phyloP scores from a whole-genome alignment of 2,113 vertebrate species.

The Syrmaticus mikado region DNA sequence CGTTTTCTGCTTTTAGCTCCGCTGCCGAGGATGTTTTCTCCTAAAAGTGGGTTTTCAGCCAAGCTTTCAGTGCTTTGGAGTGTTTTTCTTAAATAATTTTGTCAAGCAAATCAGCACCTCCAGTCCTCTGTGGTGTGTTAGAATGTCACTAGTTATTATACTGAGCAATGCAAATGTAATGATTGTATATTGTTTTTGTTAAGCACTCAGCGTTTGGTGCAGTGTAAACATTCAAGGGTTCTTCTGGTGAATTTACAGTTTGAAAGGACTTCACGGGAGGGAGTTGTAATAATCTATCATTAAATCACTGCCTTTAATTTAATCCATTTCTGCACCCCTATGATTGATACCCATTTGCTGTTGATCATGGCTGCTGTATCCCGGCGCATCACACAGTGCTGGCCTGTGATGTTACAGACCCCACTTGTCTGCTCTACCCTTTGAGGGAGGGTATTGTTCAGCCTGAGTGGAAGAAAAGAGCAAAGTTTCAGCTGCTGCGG shows the following conservation, averaged over 20 bases:
- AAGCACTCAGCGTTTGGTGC: neutral
- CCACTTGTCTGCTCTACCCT: neutral
- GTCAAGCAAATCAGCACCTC: neutral
- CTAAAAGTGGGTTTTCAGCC: neutral
- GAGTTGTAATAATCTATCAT: neutral
- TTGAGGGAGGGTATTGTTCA: neutral
- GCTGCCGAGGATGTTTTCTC: neutral
- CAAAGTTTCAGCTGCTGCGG: slow-evolving; percentile 11
- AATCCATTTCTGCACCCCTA: slow-evolving; percentile 26
- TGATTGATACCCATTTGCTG: neutral
- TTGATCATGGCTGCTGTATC: neutral
- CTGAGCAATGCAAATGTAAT: neutral
- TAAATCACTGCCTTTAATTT: slow-evolving; percentile 17
- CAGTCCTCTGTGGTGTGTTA: neutral
- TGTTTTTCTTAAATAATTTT: slow-evolving; percentile 12
- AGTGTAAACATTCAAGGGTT: slow-evolving; percentile 24
- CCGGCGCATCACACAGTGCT: neutral
- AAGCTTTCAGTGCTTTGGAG: neutral
- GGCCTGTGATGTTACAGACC: neutral
- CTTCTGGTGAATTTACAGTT: neutral
- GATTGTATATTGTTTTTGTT: slow-evolving; percentile 27
- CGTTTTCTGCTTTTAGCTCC: neutral
- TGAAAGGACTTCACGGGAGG: neutral
- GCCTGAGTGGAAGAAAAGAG: neutral
- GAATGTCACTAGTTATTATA: neutral